Evolutionary conservation across 2,888 invertebrate species (phyloP).

Genomic region (Griposia aprilina): DNA sequence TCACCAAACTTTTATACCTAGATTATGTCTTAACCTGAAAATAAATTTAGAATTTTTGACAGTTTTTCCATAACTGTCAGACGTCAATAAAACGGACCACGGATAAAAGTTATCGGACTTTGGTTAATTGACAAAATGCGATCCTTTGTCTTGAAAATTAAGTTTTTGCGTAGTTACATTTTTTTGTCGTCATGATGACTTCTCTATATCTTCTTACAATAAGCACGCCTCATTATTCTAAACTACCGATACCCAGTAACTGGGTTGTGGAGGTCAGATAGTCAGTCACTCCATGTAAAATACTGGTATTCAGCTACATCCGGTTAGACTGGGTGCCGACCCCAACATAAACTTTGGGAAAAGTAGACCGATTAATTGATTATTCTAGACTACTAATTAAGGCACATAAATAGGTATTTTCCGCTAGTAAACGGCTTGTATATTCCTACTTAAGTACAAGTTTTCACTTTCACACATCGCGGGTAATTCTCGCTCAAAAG

Average conservation of each 20-base stretch:
- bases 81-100: too few species aligned
- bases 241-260: neutral
- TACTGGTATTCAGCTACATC: neutral
- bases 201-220: neutral
- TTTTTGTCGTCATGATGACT: neutral
- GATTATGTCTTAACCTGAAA: too few species aligned
- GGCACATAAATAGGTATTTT: too few species aligned
- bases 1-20: too few species aligned
- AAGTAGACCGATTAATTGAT: neutral
- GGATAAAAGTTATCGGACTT: too few species aligned
- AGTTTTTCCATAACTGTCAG: too few species aligned
- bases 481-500: constrained; percentile 14
- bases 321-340: neutral
- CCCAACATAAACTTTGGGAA: neutral
- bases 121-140: neutral
- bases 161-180: neutral
- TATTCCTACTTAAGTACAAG: too few species aligned
- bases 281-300: neutral
- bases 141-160: neutral
- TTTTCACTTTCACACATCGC: neutral
- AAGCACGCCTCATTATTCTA: neutral
- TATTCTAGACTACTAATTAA: neutral
- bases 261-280: neutral
- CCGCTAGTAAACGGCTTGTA: too few species aligned
- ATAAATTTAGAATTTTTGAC: too few species aligned